Percentiles rank a stretch among this genome's conserved stretches.
These are phyloP conservation scores for Cantharis flavilabris DNA, from an alignment of 2,888 invertebrate genomes.

Conservation along the genomic window DNA sequence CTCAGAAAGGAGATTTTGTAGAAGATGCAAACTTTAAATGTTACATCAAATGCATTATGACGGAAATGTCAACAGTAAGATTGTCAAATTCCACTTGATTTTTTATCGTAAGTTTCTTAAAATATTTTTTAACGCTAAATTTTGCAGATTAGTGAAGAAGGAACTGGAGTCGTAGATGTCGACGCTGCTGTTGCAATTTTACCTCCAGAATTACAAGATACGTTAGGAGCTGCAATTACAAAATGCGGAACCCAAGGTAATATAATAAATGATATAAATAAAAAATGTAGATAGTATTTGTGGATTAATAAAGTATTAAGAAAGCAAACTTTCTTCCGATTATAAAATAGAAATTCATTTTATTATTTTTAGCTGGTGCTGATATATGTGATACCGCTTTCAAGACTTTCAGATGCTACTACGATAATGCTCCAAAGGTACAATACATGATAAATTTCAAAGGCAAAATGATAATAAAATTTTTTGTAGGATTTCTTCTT, in stretches of 20 bases:
- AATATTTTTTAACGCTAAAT: background rate
- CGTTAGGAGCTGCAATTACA: conserved; percentile 43
- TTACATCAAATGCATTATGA: conserved; percentile 49
- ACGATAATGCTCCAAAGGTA: conserved; percentile 35
- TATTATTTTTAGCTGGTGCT: conserved; percentile 33
- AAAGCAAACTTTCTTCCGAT: background rate
- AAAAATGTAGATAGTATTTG: too few species aligned
- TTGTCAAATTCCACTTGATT: background rate
- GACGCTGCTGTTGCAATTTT: conserved; percentile 52
- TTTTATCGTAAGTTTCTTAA: background rate
- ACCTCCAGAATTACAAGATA: conserved; percentile 47
- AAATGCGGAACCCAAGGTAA: conserved; percentile 51
- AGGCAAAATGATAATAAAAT: background rate
- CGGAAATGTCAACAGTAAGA: conserved; percentile 47
- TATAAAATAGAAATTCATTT: background rate
- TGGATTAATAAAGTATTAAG: background rate
- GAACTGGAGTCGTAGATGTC: conserved; percentile 49
- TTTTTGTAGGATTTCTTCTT: background rate
- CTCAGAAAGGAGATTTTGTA: conserved; percentile 47
- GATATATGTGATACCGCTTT: conserved; percentile 43
- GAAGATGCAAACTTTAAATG: conserved; percentile 51
- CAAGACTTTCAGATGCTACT: conserved; percentile 42
- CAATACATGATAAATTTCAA: conserved; percentile 6
- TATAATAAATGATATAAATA: too few species aligned
- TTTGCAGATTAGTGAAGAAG: conserved; percentile 51